These are phyloP conservation scores for Nasua narica DNA, from an alignment of 2,797 vertebrate genomes.

Conservation along the genomic window DNA sequence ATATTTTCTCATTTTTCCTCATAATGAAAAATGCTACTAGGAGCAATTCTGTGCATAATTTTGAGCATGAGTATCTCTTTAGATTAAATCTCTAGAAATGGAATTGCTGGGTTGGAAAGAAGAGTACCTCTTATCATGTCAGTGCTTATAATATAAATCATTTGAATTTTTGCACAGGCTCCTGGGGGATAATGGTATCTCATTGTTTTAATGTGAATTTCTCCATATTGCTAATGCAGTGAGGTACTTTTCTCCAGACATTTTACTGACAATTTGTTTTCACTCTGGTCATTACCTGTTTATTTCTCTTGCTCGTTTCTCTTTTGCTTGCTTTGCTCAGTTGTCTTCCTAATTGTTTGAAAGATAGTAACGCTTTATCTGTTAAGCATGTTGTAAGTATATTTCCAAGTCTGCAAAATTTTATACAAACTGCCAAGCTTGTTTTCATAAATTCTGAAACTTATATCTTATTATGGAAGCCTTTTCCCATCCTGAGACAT, in stretches of 20 bases:
- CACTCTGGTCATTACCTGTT: not conserved
- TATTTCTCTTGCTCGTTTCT: constrained; percentile 8
- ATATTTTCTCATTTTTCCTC: not conserved
- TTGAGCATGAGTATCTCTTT: constrained; percentile 1
- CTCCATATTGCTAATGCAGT: not conserved
- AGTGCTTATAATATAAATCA: not conserved
- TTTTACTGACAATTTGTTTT: not conserved
- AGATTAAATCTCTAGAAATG: not conserved
- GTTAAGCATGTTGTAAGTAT: not conserved
- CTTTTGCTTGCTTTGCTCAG: not conserved
- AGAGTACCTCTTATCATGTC: not conserved
- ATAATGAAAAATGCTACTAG: not conserved
- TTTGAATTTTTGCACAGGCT: not conserved
- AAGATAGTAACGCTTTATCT: not conserved
- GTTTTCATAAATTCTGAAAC: not conserved
- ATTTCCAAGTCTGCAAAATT: not conserved
- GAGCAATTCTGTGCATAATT: not conserved
- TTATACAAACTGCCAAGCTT: not conserved
- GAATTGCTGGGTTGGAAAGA: not conserved
- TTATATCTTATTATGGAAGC: not conserved
- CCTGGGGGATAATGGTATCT: not conserved
- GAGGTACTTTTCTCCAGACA: not conserved
- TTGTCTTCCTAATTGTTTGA: not conserved
- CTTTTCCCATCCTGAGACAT: not conserved
- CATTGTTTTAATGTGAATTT: not conserved